phyloP scores from a whole-genome alignment of 2,113 vertebrate genomes.

The Tauraco erythrolophus region DNA sequence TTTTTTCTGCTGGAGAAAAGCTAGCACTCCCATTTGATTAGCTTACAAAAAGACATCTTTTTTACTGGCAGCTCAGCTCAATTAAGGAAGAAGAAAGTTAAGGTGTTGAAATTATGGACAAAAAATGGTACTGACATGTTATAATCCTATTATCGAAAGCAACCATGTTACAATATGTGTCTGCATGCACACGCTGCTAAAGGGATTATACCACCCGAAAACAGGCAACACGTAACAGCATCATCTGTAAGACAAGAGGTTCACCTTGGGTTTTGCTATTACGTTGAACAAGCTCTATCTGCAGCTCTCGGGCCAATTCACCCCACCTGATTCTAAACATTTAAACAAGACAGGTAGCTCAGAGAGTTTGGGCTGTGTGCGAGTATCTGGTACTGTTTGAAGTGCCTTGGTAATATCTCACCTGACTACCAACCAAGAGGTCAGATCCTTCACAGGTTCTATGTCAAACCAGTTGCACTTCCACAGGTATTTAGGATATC shows the following conservation, averaged over 20 bases:
- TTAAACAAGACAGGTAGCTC: not conserved
- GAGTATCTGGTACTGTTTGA: not conserved
- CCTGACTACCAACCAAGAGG: not conserved
- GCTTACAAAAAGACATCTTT: not conserved
- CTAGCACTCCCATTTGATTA: not conserved
- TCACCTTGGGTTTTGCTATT: not conserved
- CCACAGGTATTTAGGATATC: not conserved
- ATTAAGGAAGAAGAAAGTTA: not conserved
- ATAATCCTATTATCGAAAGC: not conserved
- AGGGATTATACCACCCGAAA: not conserved
- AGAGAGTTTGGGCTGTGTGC: not conserved
- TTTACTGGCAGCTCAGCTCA: not conserved
- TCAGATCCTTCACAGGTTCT: not conserved
- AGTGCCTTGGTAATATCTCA: not conserved
- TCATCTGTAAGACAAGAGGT: not conserved
- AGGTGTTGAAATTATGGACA: not conserved
- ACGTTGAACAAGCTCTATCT: rapidly evolving
- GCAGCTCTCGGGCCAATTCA: not conserved
- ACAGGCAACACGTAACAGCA: not conserved
- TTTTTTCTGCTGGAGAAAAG: not conserved
- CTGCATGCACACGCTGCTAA: not conserved
- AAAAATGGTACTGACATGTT: not conserved
- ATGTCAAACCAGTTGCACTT: not conserved
- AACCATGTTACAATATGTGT: not conserved
- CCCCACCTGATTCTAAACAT: not conserved